Evolutionary conservation across 2,888 invertebrate species (phyloP).

Genomic region (Loripinus fragilis): DNA sequence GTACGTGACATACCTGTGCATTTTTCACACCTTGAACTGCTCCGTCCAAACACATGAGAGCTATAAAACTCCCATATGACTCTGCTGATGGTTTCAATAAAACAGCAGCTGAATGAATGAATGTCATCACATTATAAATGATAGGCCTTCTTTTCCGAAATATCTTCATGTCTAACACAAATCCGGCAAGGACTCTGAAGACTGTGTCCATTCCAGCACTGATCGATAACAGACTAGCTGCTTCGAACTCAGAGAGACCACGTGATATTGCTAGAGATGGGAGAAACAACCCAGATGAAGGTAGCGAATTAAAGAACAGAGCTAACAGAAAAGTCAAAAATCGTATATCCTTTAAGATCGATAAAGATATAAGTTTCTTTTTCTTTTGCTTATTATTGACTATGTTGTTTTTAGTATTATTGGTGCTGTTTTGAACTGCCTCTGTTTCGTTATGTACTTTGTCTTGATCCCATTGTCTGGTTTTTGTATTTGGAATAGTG

Average conservation of each 20-base stretch:
- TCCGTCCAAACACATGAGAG: slow-evolving; percentile 47
- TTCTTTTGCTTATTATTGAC: slow-evolving; percentile 18
- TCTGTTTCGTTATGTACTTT: too few species aligned
- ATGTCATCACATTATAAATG: slow-evolving; percentile 66
- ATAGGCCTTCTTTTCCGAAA: slow-evolving; percentile 66
- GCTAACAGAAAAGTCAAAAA: slow-evolving; percentile 60
- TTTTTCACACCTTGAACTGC: slow-evolving; percentile 28
- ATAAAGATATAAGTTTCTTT: slow-evolving; percentile 30
- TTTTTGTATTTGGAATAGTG: too few species aligned
- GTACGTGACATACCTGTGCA: slow-evolving; percentile 58
- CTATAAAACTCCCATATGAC: slow-evolving; percentile 38
- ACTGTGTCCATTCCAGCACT: slow-evolving; percentile 67
- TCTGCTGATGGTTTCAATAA: slow-evolving; percentile 60
- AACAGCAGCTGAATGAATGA: slow-evolving; percentile 54
- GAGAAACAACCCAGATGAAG: slow-evolving; percentile 66
- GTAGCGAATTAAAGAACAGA: slow-evolving; percentile 56
- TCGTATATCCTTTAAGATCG: slow-evolving; percentile 61
- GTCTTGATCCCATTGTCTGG: too few species aligned
- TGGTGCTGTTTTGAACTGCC: too few species aligned
- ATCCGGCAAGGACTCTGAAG: slow-evolving; percentile 65
- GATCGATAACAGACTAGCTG: slow-evolving; percentile 67
- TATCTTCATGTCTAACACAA: slow-evolving; percentile 65
- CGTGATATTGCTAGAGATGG: slow-evolving; percentile 69
- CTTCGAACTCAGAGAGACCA: slow-evolving; percentile 62
- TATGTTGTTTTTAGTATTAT: too few species aligned